A percentile compares a stretch with the other conserved stretches of the same genome.
phyloP scores from a whole-genome alignment of 1,140 invertebrate genomes.

The Eubasilissa regina region DNA sequence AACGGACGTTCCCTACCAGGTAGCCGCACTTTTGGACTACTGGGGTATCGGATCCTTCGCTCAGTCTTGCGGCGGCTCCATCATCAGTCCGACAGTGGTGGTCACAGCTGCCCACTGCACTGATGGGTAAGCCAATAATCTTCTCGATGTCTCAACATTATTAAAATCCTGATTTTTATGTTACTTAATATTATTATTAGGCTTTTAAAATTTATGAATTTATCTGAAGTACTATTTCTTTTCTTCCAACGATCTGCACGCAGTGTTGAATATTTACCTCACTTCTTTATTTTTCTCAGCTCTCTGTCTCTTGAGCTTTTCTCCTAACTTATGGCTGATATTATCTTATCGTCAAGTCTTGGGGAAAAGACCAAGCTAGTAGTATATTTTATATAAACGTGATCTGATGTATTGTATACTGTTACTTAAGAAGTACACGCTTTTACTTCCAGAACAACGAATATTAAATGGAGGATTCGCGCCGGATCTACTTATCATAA shows the following conservation, averaged over 20 bases:
- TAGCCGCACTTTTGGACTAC: constrained; percentile 64
- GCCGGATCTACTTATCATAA: constrained; percentile 51
- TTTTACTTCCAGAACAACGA: not conserved
- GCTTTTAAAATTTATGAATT: too few relatives aligned
- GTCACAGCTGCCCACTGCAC: constrained; percentile 76
- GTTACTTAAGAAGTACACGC: not conserved
- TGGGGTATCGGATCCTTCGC: constrained; percentile 58
- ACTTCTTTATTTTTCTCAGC: too few relatives aligned
- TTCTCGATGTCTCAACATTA: not conserved
- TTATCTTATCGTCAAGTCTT: too few relatives aligned
- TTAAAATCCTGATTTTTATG: not conserved
- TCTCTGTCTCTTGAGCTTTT: too few relatives aligned
- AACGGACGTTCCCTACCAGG: constrained; percentile 70
- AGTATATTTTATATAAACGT: too few relatives aligned
- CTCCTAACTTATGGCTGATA: too few relatives aligned
- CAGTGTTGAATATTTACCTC: too few relatives aligned
- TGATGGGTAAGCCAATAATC: constrained; percentile 41
- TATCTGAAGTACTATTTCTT: too few relatives aligned
- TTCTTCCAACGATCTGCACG: too few relatives aligned
- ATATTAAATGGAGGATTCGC: constrained; percentile 45
- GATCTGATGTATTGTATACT: too few relatives aligned
- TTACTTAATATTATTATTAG: too few relatives aligned
- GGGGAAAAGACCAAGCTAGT: too few relatives aligned
- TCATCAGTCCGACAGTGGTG: constrained; percentile 68
- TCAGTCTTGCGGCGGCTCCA: constrained; percentile 71